Evolutionary conservation across 2,113 vertebrate species (phyloP), one percentile per base, ranked within the genome.

Genomic region (Aviceda subcristata): DNA sequence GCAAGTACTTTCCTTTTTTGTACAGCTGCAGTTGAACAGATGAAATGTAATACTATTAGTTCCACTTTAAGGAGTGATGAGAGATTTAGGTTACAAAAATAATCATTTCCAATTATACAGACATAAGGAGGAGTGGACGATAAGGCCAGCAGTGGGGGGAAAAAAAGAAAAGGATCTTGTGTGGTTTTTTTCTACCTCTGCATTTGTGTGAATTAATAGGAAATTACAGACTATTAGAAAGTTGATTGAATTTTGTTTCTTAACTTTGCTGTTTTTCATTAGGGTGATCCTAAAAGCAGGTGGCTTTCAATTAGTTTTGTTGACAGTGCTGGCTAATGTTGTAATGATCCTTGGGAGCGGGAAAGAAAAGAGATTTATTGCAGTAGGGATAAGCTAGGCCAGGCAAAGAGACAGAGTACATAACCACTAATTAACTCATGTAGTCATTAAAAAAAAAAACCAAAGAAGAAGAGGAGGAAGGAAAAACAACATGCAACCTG

Each of bases 251-350:
- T 94, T 97, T 92, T 94, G 51, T 96, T 97, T 95, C 91, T 92
- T 91, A 95, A 94, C 68, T 94, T 91, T 5, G 4, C 48, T 67
- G 21, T 48, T 97, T 97, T 96, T 95, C 93, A 91, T 96, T 97
- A 95, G 55, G 53, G 74, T 94, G 91, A 94, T 92, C 76, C 86
- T 96, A 93, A 93, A 94, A 92, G 84, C 80, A 95, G 66, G 96
- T 94, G 86, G 73, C 77, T 86, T 97, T 97, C 95, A 96, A 84
- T 97, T 96, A 97, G 78, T 96, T 97, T 93, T 87, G 94, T 84
- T 93, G 94, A 95, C 66, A 95, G 72, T 86, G 75, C 74, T 96
- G 45, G 62, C 84, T 96, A 94, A 97, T 90, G 82, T 97, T 98
- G 71, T 96, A 98, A 97, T 96, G 92, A 97, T 95, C 88, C 80